Percentiles rank a stretch among this genome's conserved stretches.
phyloP scores from a whole-genome alignment of 1,140 invertebrate species.

The Oedothorax gibbosus region DNA sequence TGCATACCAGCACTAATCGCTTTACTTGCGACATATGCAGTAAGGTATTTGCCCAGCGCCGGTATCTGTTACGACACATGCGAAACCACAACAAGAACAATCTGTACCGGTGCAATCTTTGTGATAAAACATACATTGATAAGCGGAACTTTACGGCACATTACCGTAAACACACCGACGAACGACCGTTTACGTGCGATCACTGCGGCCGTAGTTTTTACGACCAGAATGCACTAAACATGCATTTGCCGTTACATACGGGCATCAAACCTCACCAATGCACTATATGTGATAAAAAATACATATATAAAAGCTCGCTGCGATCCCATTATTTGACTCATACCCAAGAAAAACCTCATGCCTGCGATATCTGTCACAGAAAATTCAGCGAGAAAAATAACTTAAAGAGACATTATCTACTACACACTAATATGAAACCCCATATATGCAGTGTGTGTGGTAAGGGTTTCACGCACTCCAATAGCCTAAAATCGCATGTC shows the following conservation, averaged over 20 bases:
- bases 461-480: constrained; percentile 34
- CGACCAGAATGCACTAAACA: not conserved
- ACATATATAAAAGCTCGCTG: constrained; percentile 21
- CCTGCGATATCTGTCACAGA: constrained; percentile 22
- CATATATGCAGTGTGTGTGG: constrained; percentile 14
- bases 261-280: constrained; percentile 2
- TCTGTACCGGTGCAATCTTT: constrained; percentile 12
- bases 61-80: constrained; percentile 2
- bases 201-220: constrained; percentile 23
- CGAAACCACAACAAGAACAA: constrained; percentile 5
- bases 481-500: constrained; percentile 26
- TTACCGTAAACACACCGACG: constrained; percentile 1
- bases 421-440: constrained; percentile 26
- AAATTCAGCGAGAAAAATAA: constrained; percentile 26
- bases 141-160: constrained; percentile 14
- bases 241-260: not conserved
- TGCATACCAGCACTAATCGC: not conserved
- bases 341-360: constrained; percentile 12
- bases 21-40: not conserved
- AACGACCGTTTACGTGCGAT: constrained; percentile 8
- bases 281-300: constrained; percentile 22
- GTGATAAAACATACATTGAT: constrained; percentile 9
- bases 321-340: constrained; percentile 28
- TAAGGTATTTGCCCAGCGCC: constrained; percentile 2
- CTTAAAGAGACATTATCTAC: constrained; percentile 8